Evolutionary conservation across 1,140 invertebrate genomes (phyloP).

Genomic region (Drosophila tani): DNA sequence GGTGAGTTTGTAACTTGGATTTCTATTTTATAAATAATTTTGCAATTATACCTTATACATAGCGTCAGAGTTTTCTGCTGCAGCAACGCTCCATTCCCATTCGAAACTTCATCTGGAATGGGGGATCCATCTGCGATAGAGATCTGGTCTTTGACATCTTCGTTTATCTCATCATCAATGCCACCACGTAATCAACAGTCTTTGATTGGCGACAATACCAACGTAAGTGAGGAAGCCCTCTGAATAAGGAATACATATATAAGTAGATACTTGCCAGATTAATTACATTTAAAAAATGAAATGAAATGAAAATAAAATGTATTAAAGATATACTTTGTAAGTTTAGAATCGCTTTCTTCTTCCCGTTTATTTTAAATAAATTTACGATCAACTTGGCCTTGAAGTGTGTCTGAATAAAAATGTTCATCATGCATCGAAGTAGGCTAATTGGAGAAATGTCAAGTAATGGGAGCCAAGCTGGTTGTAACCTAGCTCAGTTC

Average conservation of each 20-base stretch:
- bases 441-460: too few species aligned
- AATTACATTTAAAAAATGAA: too few species aligned
- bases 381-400: too few species aligned
- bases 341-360: too few species aligned
- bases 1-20: conserved; percentile 1
- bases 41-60: neutral
- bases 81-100: conserved; percentile 21
- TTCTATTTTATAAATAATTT: neutral
- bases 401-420: too few species aligned
- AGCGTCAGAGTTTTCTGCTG: conserved; percentile 9
- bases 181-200: conserved; percentile 30
- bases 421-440: too few species aligned
- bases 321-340: too few species aligned
- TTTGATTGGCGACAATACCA: conserved; percentile 17
- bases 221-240: conserved; percentile 2
- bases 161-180: conserved; percentile 28
- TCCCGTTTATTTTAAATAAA: too few species aligned
- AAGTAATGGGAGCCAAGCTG: too few species aligned
- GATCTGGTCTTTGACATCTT: conserved; percentile 22
- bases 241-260: neutral
- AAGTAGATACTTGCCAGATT: too few species aligned
- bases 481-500: too few species aligned
- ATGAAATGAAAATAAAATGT: too few species aligned
- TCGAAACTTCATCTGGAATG: conserved; percentile 35
- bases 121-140: conserved; percentile 17